phyloP scores from a whole-genome alignment of 2,113 vertebrate species.

The Neofelis nebulosa region DNA sequence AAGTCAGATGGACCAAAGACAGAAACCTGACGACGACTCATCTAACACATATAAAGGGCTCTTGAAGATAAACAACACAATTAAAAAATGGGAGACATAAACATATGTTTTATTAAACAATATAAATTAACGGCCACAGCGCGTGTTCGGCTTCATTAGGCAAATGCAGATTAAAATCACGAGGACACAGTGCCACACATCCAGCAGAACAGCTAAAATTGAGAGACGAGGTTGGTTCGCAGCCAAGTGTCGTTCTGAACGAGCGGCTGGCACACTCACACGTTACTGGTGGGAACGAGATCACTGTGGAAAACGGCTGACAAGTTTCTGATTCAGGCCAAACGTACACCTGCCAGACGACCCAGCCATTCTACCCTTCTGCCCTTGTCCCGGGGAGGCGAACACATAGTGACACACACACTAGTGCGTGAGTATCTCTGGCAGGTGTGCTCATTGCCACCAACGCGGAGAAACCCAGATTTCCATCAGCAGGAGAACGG shows the following conservation, averaged over 20 bases:
- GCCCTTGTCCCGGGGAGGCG: neutral
- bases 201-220: neutral
- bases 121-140: neutral
- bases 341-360: neutral
- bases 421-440: fast-evolving
- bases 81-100: neutral
- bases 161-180: neutral
- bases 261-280: fast-evolving
- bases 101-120: neutral
- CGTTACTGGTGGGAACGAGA: fast-evolving
- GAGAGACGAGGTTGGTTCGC: neutral
- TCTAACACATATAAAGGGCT: neutral
- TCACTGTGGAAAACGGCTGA: neutral
- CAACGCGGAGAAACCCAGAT: neutral
- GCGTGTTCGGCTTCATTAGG: neutral
- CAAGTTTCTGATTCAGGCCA: neutral
- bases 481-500: neutral
- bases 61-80: neutral
- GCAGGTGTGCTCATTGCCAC: neutral
- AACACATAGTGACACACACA: neutral
- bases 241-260: fast-evolving
- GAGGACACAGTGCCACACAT: fast-evolving
- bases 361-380: neutral
- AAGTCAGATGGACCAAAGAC: neutral
- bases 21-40: neutral